A percentile compares a stretch with the other conserved stretches of the same genome.
phyloP scores from a whole-genome alignment of 2,113 vertebrate genomes.

The Corydoras maculifer region DNA sequence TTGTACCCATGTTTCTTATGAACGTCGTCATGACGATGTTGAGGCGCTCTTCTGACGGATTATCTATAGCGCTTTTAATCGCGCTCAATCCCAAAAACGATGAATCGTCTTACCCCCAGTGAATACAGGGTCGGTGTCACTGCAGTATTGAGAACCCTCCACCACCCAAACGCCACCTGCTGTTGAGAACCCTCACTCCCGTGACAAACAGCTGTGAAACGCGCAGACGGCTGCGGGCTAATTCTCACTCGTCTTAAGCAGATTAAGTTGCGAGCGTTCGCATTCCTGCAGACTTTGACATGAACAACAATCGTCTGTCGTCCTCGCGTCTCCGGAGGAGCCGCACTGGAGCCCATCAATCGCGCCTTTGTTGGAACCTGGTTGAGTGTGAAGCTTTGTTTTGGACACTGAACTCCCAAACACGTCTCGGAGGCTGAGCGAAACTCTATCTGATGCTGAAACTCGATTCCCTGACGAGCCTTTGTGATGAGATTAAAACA shows the following conservation, averaged over 20 bases:
- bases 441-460: constrained; percentile 3
- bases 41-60: too few species aligned
- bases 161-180: too few species aligned
- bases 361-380: background rate
- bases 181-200: too few species aligned
- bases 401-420: background rate
- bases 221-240: background rate
- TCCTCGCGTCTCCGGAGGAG: constrained; percentile 28
- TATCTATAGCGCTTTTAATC: too few species aligned
- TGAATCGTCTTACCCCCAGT: too few species aligned
- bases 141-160: too few species aligned
- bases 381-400: constrained; percentile 13
- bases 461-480: background rate
- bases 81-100: too few species aligned
- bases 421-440: background rate
- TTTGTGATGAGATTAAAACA: background rate
- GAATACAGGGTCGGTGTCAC: too few species aligned
- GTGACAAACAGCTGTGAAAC: too few species aligned
- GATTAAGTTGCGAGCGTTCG: constrained; percentile 45
- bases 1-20: too few species aligned
- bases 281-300: constrained; percentile 54
- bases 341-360: background rate
- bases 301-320: constrained; percentile 29
- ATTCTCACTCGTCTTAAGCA: constrained; percentile 52
- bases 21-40: too few species aligned